A percentile compares a stretch with the other conserved stretches of the same genome.
Evolutionary conservation across 2,113 vertebrate genomes (phyloP).

Genomic region (Phasianus colchicus): DNA sequence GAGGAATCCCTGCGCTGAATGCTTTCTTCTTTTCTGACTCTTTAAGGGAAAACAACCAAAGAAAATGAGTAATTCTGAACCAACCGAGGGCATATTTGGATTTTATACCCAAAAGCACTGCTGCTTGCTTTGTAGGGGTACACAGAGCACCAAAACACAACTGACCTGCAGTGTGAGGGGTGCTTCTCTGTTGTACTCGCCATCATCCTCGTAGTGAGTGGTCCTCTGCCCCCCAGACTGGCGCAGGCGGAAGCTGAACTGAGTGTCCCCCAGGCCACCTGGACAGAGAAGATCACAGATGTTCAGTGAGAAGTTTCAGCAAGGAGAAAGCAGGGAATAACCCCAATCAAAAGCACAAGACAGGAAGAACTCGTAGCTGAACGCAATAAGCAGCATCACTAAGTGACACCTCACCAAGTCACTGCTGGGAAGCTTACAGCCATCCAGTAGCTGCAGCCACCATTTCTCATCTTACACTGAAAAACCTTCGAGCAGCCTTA

Average conservation of each 20-base stretch:
- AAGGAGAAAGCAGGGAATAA: background rate
- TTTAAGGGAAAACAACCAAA: background rate
- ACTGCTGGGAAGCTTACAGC: background rate
- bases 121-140: background rate
- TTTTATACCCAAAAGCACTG: fast-evolving
- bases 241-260: constrained; percentile 94
- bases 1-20: background rate
- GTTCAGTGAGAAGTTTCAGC: background rate
- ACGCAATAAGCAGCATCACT: background rate
- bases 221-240: constrained; percentile 84
- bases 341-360: background rate
- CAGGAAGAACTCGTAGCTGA: background rate
- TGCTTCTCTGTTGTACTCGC: constrained; percentile 81
- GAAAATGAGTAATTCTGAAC: fast-evolving
- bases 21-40: fast-evolving
- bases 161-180: constrained; percentile 86
- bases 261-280: constrained; percentile 96
- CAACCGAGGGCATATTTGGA: fast-evolving
- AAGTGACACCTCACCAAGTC: background rate
- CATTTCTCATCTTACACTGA: fast-evolving
- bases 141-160: background rate
- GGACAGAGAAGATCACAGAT: background rate
- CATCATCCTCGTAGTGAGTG: constrained; percentile 51
- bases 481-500: background rate
- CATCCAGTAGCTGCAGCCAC: background rate